Percentiles rank a stretch among this genome's conserved stretches.
phyloP scores from a whole-genome alignment of 2,113 vertebrate genomes.

The Zosterops borbonicus region DNA sequence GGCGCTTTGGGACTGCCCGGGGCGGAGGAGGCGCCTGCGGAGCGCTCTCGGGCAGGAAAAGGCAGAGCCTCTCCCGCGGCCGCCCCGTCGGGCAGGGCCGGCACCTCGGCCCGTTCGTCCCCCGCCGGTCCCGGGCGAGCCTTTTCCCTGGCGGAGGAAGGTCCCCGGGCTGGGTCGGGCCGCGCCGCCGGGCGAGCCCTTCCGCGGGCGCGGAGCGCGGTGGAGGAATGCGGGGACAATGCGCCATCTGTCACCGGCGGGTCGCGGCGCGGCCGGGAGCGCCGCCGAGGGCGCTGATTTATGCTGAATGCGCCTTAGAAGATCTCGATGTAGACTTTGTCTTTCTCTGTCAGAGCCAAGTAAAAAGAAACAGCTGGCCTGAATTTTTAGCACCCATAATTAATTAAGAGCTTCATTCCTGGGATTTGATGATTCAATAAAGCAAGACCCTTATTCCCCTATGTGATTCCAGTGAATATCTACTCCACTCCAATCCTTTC shows the following conservation, averaged over 20 bases:
- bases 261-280: conserved; percentile 50
- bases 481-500: conserved; percentile 73
- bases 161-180: neutral
- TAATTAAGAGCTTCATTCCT: conserved; percentile 82
- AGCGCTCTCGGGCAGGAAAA: neutral
- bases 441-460: conserved; percentile 75
- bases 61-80: neutral
- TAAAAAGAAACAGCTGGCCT: conserved; percentile 81
- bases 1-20: neutral
- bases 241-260: conserved; percentile 68
- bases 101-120: neutral
- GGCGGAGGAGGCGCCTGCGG: neutral
- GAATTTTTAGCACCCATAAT: conserved; percentile 85
- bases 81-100: neutral
- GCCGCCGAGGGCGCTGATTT: conserved; percentile 59
- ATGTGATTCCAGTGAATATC: conserved; percentile 71
- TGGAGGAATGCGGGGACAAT: conserved; percentile 65
- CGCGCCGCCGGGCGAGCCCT: neutral
- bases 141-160: neutral
- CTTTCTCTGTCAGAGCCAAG: conserved; percentile 64
- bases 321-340: conserved; percentile 61
- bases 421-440: conserved; percentile 85
- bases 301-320: conserved; percentile 59
- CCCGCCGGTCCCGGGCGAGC: neutral
- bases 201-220: conserved; percentile 20